Evolutionary conservation across 2,888 invertebrate species (phyloP).

Genomic region (Eupithecia insigniata): DNA sequence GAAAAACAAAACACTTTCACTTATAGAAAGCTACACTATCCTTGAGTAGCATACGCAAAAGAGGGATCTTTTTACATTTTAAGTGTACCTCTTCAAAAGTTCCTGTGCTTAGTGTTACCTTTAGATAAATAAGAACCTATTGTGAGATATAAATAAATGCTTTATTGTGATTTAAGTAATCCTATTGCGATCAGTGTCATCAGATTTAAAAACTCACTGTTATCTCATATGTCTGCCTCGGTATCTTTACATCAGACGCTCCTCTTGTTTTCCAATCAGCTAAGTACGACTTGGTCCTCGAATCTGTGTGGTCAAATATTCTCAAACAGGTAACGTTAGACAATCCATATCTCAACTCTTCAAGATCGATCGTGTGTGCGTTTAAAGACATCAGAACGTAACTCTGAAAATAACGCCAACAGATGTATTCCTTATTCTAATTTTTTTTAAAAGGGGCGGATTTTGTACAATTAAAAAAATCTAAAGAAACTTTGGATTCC

Average conservation of each 20-base stretch:
- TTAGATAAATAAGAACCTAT: too few species aligned
- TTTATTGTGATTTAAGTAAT: too few species aligned
- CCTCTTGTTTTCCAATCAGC: constrained; percentile 76
- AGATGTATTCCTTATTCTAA: not conserved
- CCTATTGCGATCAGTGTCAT: not conserved
- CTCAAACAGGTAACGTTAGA: constrained; percentile 89
- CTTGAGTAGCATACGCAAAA: too few species aligned
- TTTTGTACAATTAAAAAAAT: not conserved
- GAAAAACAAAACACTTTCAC: too few species aligned
- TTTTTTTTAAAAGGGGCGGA: not conserved
- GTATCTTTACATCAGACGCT: constrained; percentile 62
- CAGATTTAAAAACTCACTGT: constrained; percentile 57
- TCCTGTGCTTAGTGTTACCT: too few species aligned
- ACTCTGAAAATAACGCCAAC: constrained; percentile 59
- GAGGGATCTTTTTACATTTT: too few species aligned
- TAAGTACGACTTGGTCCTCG: constrained; percentile 77
- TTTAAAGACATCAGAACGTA: constrained; percentile 83
- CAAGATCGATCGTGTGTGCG: constrained; percentile 87
- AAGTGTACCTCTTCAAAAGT: too few species aligned
- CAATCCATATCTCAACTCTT: constrained; percentile 84
- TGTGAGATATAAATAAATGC: too few species aligned
- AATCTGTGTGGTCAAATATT: constrained; percentile 85
- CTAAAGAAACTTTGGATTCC: constrained; percentile 6
- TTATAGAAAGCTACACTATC: too few species aligned
- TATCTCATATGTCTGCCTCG: constrained; percentile 66